Evolutionary conservation across 2,888 invertebrate genomes (phyloP), one percentile per base, ranked within the genome.

Genomic region (Amiota minor): DNA sequence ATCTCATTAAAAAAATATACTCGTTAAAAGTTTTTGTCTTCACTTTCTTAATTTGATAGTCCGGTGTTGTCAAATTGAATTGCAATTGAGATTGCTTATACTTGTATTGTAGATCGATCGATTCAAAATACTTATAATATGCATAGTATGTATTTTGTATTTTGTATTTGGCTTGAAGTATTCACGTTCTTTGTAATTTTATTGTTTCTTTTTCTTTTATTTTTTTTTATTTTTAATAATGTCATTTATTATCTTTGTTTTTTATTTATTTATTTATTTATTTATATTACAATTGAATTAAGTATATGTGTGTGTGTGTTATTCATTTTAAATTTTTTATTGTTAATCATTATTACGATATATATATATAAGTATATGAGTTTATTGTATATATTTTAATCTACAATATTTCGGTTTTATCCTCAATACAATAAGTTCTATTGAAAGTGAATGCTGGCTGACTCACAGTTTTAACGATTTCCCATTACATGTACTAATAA

Each of bases 1-100:
- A 64, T 10, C 46, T 53, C 35, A 8, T 35, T 35, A 46, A 46
- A 64, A 64, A 64, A 64, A 64, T 64, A 64, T 64, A 62, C 50
- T 35, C 35, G 35, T 35, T 35, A 35, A 35, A 59, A 49, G 14
- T 14, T 55, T 69, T 18, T 69, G n/a, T 20, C 53, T 69, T 18
- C 18, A 10, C 23, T 12, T 50, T 55, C 18, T 69, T 69, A 20
- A 18, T 69, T 20, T 46, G n/a, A 49, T 46, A 18, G 20, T 59
- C 59, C 20, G 59, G 3, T 20, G 11, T 3, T 35, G 2, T 35
- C 35, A 35, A 35, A 35, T 35, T 35, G 35, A 35, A 4, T 35
- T 23, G 3, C 1, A 23, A 23, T 23, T 35, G 4, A 35, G 35
- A 35, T 35, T 35, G 35, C 35, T 35, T 35, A 35, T n/a, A n/a